Evolutionary conservation across 2,888 invertebrate species (phyloP).

Genomic region (Pyrgus malvae): DNA sequence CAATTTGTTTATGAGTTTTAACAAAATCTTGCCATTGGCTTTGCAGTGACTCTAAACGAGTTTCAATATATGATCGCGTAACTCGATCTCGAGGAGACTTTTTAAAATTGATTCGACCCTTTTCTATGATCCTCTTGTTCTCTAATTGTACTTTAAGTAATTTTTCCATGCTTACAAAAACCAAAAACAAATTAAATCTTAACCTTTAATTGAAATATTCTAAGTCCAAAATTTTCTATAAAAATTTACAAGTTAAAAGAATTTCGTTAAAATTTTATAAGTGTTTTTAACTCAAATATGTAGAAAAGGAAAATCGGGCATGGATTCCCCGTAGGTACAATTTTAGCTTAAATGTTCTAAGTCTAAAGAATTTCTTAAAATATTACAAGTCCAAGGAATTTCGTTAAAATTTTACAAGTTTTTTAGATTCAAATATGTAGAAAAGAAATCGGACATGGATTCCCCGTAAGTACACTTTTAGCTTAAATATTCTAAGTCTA

Average conservation of each 20-base stretch:
- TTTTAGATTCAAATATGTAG: no score
- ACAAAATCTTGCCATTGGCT: constrained; percentile 1
- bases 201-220: neutral
- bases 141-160: constrained; percentile 10
- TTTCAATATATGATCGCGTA: neutral
- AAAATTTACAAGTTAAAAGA: neutral
- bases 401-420: neutral
- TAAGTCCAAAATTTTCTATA: neutral
- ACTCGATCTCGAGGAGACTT: constrained; percentile 5
- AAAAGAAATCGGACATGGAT: no score
- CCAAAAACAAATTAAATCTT: no score
- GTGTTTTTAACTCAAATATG: neutral
- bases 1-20: constrained; percentile 6
- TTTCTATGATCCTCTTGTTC: constrained; percentile 4
- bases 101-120: constrained; percentile 2
- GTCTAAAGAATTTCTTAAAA: no score
- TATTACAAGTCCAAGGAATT: no score
- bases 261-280: neutral
- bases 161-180: neutral
- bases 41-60: constrained; percentile 8
- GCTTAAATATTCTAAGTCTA: no score
- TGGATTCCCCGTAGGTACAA: constrained; percentile 2
- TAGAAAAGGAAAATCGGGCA: constrained; percentile 3
- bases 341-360: constrained; percentile 8
- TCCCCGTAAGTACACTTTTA: no score